Base-by-base conservation (phyloP, 92 coral and sea anemone genomes). In the Hydrozoanthus gracilis region DNA sequence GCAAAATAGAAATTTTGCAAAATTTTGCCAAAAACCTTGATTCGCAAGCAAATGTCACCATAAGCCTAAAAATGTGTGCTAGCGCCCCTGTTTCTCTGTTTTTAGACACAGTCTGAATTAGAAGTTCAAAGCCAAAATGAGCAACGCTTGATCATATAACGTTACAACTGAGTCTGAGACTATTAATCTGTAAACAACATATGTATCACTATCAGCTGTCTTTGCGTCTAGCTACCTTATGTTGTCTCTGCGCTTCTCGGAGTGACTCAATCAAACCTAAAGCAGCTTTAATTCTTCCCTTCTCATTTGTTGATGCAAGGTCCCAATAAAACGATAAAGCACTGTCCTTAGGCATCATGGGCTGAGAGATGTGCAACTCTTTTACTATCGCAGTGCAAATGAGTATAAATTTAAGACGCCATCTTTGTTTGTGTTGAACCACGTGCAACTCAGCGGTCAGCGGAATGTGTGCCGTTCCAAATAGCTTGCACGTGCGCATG, bases 321-420 rank as follows among this genome's bases (percentile, higher is more conserved):
- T 91, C 97, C 99, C 99, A 96, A 74, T 91, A 96, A 75, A 74
- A 86, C 12, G 98, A 93, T 44, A 96, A 82, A 83, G 93, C 90
- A 60, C 87, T 90, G 68, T 95, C 94, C 78, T 90, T 87, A 67
- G 94, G 86, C 99, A 94, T 96, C 5, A 51, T 60, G 61, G 45
- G 58, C 72, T n/a, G 45, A 12, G 18, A 44, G 6, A 50, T 78
- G 46, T 80, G 39, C 6, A 39, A 5, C 4, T 14, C 44, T 27
- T 65, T 7, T 14, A 45, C 68, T 52, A 44, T 6, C 9, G 47
- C 67, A 18, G 13, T n/a, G 14, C 60, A 15, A 44, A 4, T 1
- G 8, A 0, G 10, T 45, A 8, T 44, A 4, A 18, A 10, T 3
- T 3, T n/a, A 18, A 7, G 45, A 12, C 54, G 45, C 72, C 83